Conservation (phyloP, 1,140 invertebrate species). For the Frieseomelitta varia region DNA sequence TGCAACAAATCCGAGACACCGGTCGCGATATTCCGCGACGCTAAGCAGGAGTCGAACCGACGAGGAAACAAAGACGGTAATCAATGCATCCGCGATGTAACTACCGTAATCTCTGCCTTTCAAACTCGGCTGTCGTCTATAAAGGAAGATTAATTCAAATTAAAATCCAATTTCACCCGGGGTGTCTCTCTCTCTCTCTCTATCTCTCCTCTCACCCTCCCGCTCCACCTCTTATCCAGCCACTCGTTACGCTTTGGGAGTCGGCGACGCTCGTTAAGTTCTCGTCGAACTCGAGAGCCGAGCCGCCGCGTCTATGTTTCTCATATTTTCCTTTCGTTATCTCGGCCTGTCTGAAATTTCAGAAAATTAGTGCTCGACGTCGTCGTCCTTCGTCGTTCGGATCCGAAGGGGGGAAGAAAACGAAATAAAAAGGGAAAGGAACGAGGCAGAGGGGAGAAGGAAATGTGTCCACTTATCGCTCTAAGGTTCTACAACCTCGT, state of each 20-base stretch:
- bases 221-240: conserved; percentile 1
- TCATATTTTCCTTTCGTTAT: conserved; percentile 26
- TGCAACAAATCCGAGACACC: background rate
- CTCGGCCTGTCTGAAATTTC: conserved; percentile 22
- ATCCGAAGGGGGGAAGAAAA: background rate
- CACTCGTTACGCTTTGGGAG: conserved; percentile 64
- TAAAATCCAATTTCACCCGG: conserved; percentile 65
- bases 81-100: conserved; percentile 57
- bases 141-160: conserved; percentile 70
- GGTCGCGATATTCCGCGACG: background rate
- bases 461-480: conserved; percentile 21
- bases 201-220: conserved; percentile 27
- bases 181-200: conserved; percentile 55
- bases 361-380: conserved; percentile 13
- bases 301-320: conserved; percentile 39
- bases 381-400: background rate
- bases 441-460: background rate
- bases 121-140: conserved; percentile 49
- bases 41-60: background rate
- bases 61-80: conserved; percentile 37
- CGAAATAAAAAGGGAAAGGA: background rate
- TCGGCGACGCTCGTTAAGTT: conserved; percentile 65
- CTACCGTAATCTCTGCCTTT: conserved; percentile 57
- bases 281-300: conserved; percentile 60
- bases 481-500: background rate